phyloP scores from a whole-genome alignment of 2,888 invertebrate species.

The Callyntrura guangdongensis region DNA sequence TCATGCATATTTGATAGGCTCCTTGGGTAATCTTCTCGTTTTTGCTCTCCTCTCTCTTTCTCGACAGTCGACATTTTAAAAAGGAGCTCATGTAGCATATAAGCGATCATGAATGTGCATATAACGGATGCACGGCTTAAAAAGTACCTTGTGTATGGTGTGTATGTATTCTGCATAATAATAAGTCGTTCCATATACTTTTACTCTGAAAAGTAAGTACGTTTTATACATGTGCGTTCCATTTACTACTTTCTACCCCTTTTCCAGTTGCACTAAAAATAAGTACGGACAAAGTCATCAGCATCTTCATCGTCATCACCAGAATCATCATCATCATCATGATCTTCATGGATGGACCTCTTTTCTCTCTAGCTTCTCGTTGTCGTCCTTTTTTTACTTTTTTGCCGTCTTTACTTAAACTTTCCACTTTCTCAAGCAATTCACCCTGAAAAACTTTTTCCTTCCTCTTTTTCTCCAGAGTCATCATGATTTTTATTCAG shows the following conservation, averaged over 20 bases:
- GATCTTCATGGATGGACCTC: slow-evolving; percentile 41
- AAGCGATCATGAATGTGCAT: not conserved
- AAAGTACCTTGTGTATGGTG: slow-evolving; percentile 46
- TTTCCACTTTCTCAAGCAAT: slow-evolving; percentile 47
- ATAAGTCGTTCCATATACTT: not conserved
- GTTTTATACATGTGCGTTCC: slow-evolving; percentile 5
- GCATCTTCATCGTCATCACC: slow-evolving; percentile 46
- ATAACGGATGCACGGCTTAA: not conserved
- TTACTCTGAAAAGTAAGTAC: not conserved
- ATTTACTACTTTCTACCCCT: slow-evolving; percentile 46
- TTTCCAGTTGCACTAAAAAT: slow-evolving; percentile 55
- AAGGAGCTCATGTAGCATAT: no score
- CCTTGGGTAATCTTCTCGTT: slow-evolving; percentile 84
- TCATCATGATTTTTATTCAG: slow-evolving; percentile 54
- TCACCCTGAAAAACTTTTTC: slow-evolving; percentile 57
- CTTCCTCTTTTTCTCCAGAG: slow-evolving; percentile 14
- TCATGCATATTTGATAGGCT: slow-evolving; percentile 85
- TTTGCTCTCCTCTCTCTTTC: slow-evolving; percentile 17
- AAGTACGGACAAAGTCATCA: slow-evolving; percentile 72
- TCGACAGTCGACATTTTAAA: not conserved
- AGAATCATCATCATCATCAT: slow-evolving; percentile 48
- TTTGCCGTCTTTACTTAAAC: slow-evolving; percentile 52
- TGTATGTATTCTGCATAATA: slow-evolving; percentile 56
- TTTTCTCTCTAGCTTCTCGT: not conserved
- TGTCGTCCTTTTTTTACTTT: slow-evolving; percentile 20